Evolutionary conservation across 2,888 invertebrate species (phyloP), one percentile per base, ranked within the genome.

Genomic region (Sinohyriopsis cumingii): DNA sequence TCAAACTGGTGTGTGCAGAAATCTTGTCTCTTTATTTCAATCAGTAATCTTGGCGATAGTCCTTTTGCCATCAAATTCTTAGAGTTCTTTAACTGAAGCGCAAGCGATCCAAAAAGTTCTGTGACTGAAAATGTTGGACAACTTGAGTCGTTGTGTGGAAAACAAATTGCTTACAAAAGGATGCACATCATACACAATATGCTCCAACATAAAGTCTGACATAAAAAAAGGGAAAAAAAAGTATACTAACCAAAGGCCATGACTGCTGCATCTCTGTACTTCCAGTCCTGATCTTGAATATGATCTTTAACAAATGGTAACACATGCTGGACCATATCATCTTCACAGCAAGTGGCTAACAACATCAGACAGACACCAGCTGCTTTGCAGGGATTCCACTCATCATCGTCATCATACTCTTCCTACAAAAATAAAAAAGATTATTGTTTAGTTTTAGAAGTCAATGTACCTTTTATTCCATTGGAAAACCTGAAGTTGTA

Each of bases 351-450:
- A 63, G 96, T 95, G 25, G 99, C 96, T 81, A 99, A 92, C 63
- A 99, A 92, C 97, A 99, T 99, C 45, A 99, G 92, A 89, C 99
- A 99, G 5, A 99, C 99, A 55, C 99, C 98, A 5, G 99, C 97
- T 1, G 99, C 98, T 92, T 99, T 99, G 81, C 97, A 96, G 0
- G 99, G 99, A 91, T 98, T 99, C 99, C 99, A 99, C 86, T 98
- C 98, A 87, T 99, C 96, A 89, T 99, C 99, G 90, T 99, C 98
- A 88, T 99, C 99, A 83, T 94, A 93, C 89, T 99, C 98, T 88
- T 92, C 91, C 88, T 90, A 78, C 5, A 84, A 73, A 67, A 55
- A 59, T 57, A 69, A 61, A 22, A 54, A 33, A 12, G 59, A 53
- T 56, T 12, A 22, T 3, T 24, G n/a, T 61, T 24, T 12, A 61